These are phyloP conservation scores for Ernsta delagoae DNA, from an alignment of 2,888 invertebrate species.

Conservation along the genomic window DNA sequence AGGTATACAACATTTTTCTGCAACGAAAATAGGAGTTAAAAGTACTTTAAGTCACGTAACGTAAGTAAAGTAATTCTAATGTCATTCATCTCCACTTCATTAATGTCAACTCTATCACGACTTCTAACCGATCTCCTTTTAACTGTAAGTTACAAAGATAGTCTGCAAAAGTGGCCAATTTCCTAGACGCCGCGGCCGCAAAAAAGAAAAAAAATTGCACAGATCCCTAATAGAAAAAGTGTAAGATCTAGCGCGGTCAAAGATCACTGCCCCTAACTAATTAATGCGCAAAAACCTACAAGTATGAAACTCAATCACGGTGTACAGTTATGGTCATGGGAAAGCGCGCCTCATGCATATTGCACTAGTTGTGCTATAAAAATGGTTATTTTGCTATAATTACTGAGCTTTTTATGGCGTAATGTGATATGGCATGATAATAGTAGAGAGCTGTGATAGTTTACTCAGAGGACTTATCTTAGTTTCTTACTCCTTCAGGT, in stretches of 20 bases:
- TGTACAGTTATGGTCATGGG: conserved; percentile 81
- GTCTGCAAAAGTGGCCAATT: neutral
- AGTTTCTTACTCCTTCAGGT: too few species aligned
- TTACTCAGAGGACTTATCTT: too few species aligned
- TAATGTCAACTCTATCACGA: too few species aligned
- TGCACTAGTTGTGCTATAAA: conserved; percentile 69
- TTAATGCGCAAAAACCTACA: conserved; percentile 62
- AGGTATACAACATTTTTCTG: too few species aligned
- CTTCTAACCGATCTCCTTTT: too few species aligned
- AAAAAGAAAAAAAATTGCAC: neutral
- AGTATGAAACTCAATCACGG: conserved; percentile 71
- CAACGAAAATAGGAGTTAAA: too few species aligned
- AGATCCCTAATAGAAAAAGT: conserved; percentile 1
- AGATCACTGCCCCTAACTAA: conserved; percentile 66
- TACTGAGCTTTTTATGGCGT: conserved; percentile 40
- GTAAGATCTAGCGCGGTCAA: conserved; percentile 51
- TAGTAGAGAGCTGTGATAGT: too few species aligned
- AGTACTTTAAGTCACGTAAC: too few species aligned
- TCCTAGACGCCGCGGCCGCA: neutral
- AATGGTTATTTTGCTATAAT: conserved; percentile 58
- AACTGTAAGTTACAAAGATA: too few species aligned
- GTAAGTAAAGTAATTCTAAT: too few species aligned
- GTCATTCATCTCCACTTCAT: too few species aligned
- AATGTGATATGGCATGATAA: conserved; percentile 10
- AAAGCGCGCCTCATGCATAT: conserved; percentile 74